Percentiles rank a stretch among this genome's conserved stretches.
Conservation (phyloP, 2,888 invertebrate genomes). For the Leptinotarsa haldemani region DNA sequence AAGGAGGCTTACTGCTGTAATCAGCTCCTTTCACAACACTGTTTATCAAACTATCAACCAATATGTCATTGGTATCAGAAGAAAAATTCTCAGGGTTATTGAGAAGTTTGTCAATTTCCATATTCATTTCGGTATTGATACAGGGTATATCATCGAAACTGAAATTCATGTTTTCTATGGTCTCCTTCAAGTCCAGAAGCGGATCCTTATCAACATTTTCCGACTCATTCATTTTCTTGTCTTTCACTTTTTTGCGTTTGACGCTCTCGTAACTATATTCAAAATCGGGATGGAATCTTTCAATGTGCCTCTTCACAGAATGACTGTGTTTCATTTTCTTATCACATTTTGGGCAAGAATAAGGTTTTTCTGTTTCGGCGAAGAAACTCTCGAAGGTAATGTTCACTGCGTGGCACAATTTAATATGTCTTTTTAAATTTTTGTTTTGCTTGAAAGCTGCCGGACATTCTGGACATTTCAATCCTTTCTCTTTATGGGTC, state of each 20-base stretch:
- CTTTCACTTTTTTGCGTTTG: conserved; percentile 25
- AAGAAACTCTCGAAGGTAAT: conserved; percentile 17
- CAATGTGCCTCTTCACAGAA: conserved; percentile 61
- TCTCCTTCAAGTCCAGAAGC: conserved; percentile 50
- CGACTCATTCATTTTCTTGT: conserved; percentile 23
- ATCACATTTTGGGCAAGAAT: conserved; percentile 59
- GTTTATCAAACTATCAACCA: conserved; percentile 50
- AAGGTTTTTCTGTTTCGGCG: conserved; percentile 31
- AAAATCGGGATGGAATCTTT: conserved; percentile 54
- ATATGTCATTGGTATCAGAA: conserved; percentile 49
- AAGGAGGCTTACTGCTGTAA: not conserved
- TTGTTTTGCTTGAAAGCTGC: conserved; percentile 43
- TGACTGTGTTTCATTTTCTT: conserved; percentile 59
- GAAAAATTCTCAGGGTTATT: conserved; percentile 50
- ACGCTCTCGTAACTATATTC: conserved; percentile 21
- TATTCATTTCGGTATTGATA: conserved; percentile 41
- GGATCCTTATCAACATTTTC: conserved; percentile 43
- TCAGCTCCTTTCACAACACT: conserved; percentile 34
- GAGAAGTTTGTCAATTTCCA: conserved; percentile 49
- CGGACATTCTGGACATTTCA: conserved; percentile 53
- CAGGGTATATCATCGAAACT: conserved; percentile 49
- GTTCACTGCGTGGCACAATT: conserved; percentile 32
- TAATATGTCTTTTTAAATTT: conserved; percentile 51
- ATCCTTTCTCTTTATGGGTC: conserved; percentile 47
- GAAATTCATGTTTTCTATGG: conserved; percentile 56